phyloP scores from a whole-genome alignment of 2,888 invertebrate genomes.

The Achlya flavicornis region DNA sequence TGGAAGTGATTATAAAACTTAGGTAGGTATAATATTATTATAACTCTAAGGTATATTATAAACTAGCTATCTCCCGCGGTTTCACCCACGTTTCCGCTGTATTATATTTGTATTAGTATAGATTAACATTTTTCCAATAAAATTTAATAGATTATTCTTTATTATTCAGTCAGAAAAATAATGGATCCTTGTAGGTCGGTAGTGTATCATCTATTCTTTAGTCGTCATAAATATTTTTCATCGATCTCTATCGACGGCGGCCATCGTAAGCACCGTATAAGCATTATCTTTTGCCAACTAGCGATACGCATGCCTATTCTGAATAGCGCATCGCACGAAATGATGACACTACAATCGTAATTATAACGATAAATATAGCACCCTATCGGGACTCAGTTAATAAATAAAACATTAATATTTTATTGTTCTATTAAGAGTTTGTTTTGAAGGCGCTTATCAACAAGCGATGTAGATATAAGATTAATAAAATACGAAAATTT shows the following conservation, averaged over 20 bases:
- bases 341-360: not conserved
- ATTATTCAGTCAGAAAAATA: not conserved
- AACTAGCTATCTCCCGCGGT: no score
- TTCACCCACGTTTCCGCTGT: not conserved
- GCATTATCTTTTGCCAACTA: not conserved
- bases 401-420: no score
- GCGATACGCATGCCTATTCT: not conserved
- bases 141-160: not conserved
- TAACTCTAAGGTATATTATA: no score
- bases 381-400: no score
- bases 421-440: no score
- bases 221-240: slow-evolving; percentile 42
- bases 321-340: not conserved
- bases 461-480: no score
- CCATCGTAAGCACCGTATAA: not conserved
- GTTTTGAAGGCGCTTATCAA: no score
- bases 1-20: no score
- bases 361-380: not conserved
- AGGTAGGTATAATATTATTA: no score
- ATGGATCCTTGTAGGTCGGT: not conserved
- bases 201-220: slow-evolving; percentile 34
- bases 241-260: slow-evolving; percentile 25
- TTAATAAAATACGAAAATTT: no score
- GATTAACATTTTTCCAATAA: not conserved
- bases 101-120: no score